Percentiles rank a stretch among this genome's conserved stretches.
Conservation (phyloP, 2,797 vertebrate genomes). For the Holocentrus rufus region DNA sequence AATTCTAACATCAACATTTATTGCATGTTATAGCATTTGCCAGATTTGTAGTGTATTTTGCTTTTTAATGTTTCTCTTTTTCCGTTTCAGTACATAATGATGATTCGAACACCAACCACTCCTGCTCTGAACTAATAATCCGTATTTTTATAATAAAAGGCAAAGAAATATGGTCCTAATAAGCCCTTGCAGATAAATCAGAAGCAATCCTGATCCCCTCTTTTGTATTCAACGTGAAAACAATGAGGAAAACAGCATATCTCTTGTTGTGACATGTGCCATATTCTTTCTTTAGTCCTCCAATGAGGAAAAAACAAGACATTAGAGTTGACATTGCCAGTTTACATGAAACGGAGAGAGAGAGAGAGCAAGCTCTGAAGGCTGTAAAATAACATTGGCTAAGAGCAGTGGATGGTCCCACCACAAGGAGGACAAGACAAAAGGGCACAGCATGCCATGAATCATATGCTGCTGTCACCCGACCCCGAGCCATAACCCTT, state of each 20-base stretch:
- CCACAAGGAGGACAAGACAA: slow-evolving; percentile 76
- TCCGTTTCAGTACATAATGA: slow-evolving; percentile 10
- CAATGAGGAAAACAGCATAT: slow-evolving; percentile 50
- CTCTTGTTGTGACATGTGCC: slow-evolving; percentile 68
- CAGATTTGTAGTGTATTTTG: slow-evolving; percentile 8
- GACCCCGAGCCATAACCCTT: slow-evolving; percentile 78
- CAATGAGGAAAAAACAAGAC: slow-evolving; percentile 57
- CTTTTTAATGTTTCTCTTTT: slow-evolving; percentile 18
- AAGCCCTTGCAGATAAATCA: slow-evolving; percentile 31
- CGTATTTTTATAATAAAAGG: slow-evolving; percentile 28
- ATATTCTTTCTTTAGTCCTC: slow-evolving; percentile 61
- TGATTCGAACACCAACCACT: slow-evolving; percentile 32
- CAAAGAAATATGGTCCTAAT: slow-evolving; percentile 16
- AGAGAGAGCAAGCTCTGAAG: slow-evolving; percentile 62
- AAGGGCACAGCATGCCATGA: slow-evolving; percentile 79
- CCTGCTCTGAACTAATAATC: slow-evolving; percentile 17
- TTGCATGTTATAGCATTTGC: neutral
- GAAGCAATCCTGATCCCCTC: slow-evolving; percentile 27
- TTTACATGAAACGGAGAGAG: slow-evolving; percentile 63
- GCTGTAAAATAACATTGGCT: slow-evolving; percentile 72
- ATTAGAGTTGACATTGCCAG: slow-evolving; percentile 69
- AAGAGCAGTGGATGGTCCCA: slow-evolving; percentile 73
- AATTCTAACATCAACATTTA: slow-evolving; percentile 47
- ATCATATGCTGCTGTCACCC: slow-evolving; percentile 82
- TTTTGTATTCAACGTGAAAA: slow-evolving; percentile 43